Percentiles rank a stretch among this genome's conserved stretches.
Evolutionary conservation across 2,888 invertebrate species (phyloP).

Genomic region (Cantharis lateralis): DNA sequence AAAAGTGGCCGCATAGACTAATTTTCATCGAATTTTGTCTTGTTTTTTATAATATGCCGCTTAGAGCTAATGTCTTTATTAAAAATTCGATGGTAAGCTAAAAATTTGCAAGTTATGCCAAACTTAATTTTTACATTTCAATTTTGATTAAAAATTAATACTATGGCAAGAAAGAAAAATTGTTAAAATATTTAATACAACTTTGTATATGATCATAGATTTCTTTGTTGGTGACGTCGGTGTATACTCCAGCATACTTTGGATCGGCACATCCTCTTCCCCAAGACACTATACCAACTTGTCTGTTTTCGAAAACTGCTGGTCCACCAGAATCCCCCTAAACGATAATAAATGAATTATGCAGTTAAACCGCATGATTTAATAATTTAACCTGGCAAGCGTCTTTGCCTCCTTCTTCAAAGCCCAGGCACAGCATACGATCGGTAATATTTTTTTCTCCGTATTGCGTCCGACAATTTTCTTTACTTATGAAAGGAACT

Average conservation of each 20-base stretch:
- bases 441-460: not conserved
- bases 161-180: not conserved
- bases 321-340: conserved; percentile 13
- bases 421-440: conserved; percentile 1
- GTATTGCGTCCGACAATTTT: not conserved
- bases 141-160: not conserved
- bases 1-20: no score
- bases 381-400: not conserved
- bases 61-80: no score
- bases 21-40: no score
- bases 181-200: not conserved
- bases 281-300: conserved; percentile 3
- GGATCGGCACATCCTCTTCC: not conserved
- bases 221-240: not conserved
- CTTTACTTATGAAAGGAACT: not conserved
- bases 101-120: no score
- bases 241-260: not conserved
- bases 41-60: no score
- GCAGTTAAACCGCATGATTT: not conserved
- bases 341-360: not conserved
- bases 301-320: not conserved
- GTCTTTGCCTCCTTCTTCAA: not conserved
- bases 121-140: no score
- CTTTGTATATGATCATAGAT: not conserved
- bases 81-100: no score